Evolutionary conservation across 2,888 invertebrate species (phyloP), one percentile per base, ranked within the genome.

Genomic region (Myopa tessellatipennis): DNA sequence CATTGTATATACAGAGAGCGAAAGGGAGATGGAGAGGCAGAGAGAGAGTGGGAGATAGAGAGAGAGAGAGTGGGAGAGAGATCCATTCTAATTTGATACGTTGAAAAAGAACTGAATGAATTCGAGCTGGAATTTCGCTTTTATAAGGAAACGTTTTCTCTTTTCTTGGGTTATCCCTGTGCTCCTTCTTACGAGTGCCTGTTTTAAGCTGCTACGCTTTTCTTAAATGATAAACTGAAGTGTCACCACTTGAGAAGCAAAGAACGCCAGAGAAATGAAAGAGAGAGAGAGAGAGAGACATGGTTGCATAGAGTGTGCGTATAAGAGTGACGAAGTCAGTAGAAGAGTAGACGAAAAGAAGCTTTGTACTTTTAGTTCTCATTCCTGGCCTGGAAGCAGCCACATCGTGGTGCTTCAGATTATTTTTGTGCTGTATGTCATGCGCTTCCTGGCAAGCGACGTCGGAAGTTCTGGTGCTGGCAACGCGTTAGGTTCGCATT

Each of bases 1-100:
- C 8, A 14, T 14, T 52, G 26, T 26, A 26, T 58, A 4, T 6
- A 58, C 14, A n/a, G 26, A 26, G 1, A 26, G 26, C 26, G 26
- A n/a, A 4, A 58, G 1, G 6, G 58, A 58, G 58, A n/a, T 12
- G 16, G 16, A n/a, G 58, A 58, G 58, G n/a, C 1, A n/a, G 26
- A 26, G 1, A 26, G 26, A 1, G 26, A n/a, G 16, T 4, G 1
- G 6, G 58, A 58, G 58, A n/a, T 12, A 4, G 16, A n/a, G 58
- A 58, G 58, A 52, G 34, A 26, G 52, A 12, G 3, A 68, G 18
- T 16, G 18, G n/a, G n/a, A n/a, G 14, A 36, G 36, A 6, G 14
- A 40, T 40, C 18, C 40, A 67, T 67, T 67, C n/a, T 67, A 67
- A 67, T 67, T n/a, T n/a, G n/a, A 40, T 40, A 7, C 16, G n/a